Evolutionary conservation across 2,888 invertebrate genomes (phyloP).

Genomic region (Agrotis exclamationis): DNA sequence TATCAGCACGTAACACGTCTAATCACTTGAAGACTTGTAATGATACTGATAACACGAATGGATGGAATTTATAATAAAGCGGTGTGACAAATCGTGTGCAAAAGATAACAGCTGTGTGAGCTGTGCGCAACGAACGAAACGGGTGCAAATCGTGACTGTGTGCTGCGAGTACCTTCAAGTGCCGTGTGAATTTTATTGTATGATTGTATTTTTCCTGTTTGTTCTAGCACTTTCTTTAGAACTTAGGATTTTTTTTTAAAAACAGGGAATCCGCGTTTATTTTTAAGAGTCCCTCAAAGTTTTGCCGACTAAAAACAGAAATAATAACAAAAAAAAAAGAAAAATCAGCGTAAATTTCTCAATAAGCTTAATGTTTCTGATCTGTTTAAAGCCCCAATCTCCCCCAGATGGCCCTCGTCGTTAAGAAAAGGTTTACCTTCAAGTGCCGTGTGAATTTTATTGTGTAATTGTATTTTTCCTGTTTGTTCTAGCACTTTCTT

Average conservation of each 20-base stretch:
- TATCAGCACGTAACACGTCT: constrained; percentile 20
- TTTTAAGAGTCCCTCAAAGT: too few relatives aligned
- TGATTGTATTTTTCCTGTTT: not conserved
- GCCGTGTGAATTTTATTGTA: constrained; percentile 44
- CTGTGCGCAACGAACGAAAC: constrained; percentile 39
- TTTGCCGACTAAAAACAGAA: too few relatives aligned
- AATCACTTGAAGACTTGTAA: constrained; percentile 16
- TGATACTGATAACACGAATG: constrained; percentile 39
- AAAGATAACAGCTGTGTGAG: constrained; percentile 39
- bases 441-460: constrained; percentile 53
- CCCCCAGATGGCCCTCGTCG: too few relatives aligned
- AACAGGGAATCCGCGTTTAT: too few relatives aligned
- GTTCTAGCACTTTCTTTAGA: not conserved
- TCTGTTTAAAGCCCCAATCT: too few relatives aligned
- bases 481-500: not conserved
- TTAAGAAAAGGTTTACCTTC: not conserved
- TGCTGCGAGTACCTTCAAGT: constrained; percentile 19
- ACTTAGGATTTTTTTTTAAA: not conserved
- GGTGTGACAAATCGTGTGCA: constrained; percentile 48
- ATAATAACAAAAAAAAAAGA: too few relatives aligned
- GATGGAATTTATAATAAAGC: constrained; percentile 36
- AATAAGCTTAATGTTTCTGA: too few relatives aligned
- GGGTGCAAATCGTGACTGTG: constrained; percentile 57
- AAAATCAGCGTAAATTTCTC: too few relatives aligned
- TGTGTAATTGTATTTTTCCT: not conserved